A percentile compares a stretch with the other conserved stretches of the same genome.
Conservation (phyloP, 2,888 invertebrate genomes). For the Phortica okadai region DNA sequence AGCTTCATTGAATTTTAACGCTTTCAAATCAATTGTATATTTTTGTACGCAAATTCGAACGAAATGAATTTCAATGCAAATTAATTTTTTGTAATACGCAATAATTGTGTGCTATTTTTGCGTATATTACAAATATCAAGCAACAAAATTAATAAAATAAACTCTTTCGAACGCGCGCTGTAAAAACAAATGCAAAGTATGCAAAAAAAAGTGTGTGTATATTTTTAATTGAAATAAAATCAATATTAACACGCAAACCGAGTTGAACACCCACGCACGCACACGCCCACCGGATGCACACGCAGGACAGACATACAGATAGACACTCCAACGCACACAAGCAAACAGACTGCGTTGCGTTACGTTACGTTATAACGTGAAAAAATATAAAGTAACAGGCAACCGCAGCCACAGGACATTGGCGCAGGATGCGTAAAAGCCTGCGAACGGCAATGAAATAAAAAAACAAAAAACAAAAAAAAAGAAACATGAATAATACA, state of each 20-base stretch:
- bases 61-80: too few species aligned
- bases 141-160: neutral
- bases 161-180: neutral
- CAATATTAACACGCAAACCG: conserved; percentile 16
- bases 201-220: neutral
- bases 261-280: neutral
- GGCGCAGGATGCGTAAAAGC: neutral
- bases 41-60: too few species aligned
- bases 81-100: too few species aligned
- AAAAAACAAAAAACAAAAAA: too few species aligned
- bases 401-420: conserved; percentile 4
- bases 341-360: neutral
- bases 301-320: neutral
- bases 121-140: too few species aligned
- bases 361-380: neutral
- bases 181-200: neutral
- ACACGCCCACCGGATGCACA: conserved; percentile 14
- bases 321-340: conserved; percentile 13
- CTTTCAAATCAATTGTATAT: too few species aligned
- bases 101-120: too few species aligned
- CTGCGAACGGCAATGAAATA: neutral
- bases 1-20: too few species aligned
- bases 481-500: neutral
- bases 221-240: conserved; percentile 32
- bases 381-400: neutral